A percentile compares a stretch with the other conserved stretches of the same genome.
Conservation (phyloP, 2,888 invertebrate genomes). For the Melikaiella ostensackeni region DNA sequence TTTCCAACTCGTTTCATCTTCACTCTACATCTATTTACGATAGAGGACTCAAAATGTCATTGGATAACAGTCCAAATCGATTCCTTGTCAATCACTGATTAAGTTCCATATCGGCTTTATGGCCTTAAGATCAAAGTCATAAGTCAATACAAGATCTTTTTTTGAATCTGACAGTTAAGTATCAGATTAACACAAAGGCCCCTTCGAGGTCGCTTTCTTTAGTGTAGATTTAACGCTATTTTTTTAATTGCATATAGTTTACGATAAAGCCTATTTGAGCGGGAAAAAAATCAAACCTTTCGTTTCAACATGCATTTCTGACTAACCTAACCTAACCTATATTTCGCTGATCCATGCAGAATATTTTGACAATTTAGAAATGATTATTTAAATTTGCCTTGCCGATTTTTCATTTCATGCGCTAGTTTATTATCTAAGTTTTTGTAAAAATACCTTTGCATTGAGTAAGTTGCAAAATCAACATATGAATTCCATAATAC, state of each 20-base stretch:
- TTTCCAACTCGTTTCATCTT: conserved; percentile 22
- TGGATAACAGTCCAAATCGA: neutral
- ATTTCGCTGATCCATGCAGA: neutral
- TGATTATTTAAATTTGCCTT: no score
- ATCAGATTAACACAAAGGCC: neutral
- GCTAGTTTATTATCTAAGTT: no score
- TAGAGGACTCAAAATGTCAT: neutral
- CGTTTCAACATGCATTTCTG: neutral
- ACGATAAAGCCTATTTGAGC: neutral
- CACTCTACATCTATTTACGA: conserved; percentile 29
- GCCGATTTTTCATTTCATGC: no score
- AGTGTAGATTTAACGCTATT: neutral
- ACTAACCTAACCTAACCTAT: neutral
- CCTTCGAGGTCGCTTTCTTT: neutral
- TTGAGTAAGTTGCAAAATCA: no score
- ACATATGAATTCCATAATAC: no score
- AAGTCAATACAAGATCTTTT: neutral
- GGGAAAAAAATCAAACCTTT: neutral
- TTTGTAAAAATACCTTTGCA: no score
- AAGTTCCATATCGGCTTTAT: neutral
- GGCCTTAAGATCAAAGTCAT: neutral
- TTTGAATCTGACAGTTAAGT: neutral
- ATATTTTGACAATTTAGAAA: neutral
- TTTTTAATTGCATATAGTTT: neutral
- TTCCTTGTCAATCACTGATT: neutral